Evolutionary conservation across 2,888 invertebrate genomes (phyloP), one percentile per base, ranked within the genome.

Genomic region (Pycnomerus fuliginosus): DNA sequence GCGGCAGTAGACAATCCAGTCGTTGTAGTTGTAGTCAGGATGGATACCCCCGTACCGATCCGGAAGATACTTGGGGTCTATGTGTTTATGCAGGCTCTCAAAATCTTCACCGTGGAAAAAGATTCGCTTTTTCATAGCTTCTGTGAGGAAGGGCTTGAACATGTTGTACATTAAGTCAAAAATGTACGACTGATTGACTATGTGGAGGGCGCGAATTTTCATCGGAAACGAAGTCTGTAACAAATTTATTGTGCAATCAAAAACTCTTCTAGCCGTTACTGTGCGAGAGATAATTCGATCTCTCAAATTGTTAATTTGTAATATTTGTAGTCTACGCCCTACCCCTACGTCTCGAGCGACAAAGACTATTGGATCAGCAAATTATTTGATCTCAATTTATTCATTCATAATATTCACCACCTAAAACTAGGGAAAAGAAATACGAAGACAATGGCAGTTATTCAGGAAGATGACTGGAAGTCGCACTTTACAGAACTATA

Each of bases 141-240:
- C 70, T 61, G 81, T 83, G 14, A 90, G 71, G 14, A 90, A 74
- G 0, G 90, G 89, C 58, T 86, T 88, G 69, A 90, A 89, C 11
- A 89, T 80, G 51, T 80, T 82, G 68, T 83, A 88, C 34, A 86
- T 82, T 50, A 85, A 82, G 67, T 87, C 88, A 65, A 90, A 89
- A 3, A 87, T 70, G 87, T 89, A 89, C 1, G 87, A 85, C 64
- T 90, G 86, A 67, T 88, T 84, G 20, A 90, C 78, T 34, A 90
- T 78, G 70, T 90, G 90, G 40, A 90, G 80, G 0, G 87, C 84
- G 51, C 84, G 74, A 0, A 84, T 85, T 34, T 80, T 81, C 61
- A 87, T 77, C 0, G 89, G 89, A 66, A 86, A 86, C 37, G 84
- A 80, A 0, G 85, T 81, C 84, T 85, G 70, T 4, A 75, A 71